These are phyloP conservation scores for Spodoptera picta DNA, from an alignment of 2,888 invertebrate species.

Conservation along the genomic window DNA sequence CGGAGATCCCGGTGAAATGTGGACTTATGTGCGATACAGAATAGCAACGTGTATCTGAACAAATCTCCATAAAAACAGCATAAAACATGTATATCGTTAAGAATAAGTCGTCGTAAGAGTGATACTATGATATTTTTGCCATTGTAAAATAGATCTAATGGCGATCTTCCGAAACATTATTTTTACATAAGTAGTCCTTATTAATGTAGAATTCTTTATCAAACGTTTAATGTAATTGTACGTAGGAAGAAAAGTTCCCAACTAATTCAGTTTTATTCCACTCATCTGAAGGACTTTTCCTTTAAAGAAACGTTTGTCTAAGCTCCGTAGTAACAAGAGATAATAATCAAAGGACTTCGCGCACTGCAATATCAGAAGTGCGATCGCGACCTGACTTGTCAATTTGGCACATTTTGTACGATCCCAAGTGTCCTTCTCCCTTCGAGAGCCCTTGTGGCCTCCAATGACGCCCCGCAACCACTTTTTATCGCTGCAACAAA, in stretches of 20 bases:
- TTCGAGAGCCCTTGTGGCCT: conserved; percentile 62
- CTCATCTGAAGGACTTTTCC: not conserved
- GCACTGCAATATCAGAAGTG: conserved; percentile 71
- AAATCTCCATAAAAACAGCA: conserved; percentile 4
- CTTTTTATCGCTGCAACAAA: conserved; percentile 75
- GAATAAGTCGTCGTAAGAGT: no score
- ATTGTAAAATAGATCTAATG: no score
- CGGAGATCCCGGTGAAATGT: conserved; percentile 21
- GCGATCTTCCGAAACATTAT: no score
- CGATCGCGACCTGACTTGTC: conserved; percentile 76
- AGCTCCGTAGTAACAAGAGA: conserved; percentile 21
- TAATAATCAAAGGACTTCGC: conserved; percentile 49
- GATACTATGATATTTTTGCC: no score
- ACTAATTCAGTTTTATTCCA: not conserved
- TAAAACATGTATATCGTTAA: no score
- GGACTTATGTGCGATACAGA: conserved; percentile 16
- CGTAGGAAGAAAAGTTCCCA: no score
- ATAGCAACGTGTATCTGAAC: conserved; percentile 4
- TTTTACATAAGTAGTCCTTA: no score
- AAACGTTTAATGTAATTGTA: no score
- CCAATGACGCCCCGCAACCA: conserved; percentile 73
- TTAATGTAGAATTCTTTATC: no score
- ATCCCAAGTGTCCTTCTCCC: conserved; percentile 68
- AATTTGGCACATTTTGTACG: conserved; percentile 82
- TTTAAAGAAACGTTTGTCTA: conserved; percentile 9